phyloP scores from a whole-genome alignment of 2,797 vertebrate genomes.

The Gastrophryne carolinensis region DNA sequence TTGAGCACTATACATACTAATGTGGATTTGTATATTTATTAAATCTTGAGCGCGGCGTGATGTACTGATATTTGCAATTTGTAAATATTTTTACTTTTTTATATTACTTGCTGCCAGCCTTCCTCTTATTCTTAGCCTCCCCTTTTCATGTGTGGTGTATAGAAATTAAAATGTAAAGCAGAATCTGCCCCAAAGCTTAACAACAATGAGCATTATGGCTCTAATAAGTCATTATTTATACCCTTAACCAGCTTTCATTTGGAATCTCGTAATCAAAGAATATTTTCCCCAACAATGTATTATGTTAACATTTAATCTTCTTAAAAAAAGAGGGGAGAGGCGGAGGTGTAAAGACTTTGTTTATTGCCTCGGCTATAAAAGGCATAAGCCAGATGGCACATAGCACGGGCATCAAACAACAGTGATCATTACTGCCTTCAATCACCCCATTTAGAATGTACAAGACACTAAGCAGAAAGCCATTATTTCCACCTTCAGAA shows the following conservation, averaged over 20 bases:
- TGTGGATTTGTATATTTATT: too few species aligned
- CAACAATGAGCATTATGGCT: neutral
- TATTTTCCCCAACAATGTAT: neutral
- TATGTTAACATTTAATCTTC: constrained; percentile 18
- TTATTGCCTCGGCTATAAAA: constrained; percentile 56
- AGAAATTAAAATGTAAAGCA: neutral
- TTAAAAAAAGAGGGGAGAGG: constrained; percentile 54
- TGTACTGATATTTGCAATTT: too few species aligned
- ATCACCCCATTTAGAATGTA: constrained; percentile 73
- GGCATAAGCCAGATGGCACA: constrained; percentile 69
- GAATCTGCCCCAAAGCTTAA: neutral
- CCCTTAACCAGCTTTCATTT: neutral
- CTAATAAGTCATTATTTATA: neutral
- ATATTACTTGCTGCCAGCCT: too few species aligned
- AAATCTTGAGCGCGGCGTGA: too few species aligned
- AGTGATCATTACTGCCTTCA: constrained; percentile 66
- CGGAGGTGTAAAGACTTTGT: constrained; percentile 47
- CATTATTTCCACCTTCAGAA: constrained; percentile 80
- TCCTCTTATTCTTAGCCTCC: neutral
- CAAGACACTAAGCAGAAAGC: constrained; percentile 76
- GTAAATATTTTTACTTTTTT: too few species aligned
- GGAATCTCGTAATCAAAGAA: neutral
- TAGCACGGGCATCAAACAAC: constrained; percentile 62
- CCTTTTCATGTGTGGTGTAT: neutral
- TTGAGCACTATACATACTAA: too few species aligned